Conservation (phyloP, 2,113 vertebrate genomes). For the Acanthochromis polyacanthus region DNA sequence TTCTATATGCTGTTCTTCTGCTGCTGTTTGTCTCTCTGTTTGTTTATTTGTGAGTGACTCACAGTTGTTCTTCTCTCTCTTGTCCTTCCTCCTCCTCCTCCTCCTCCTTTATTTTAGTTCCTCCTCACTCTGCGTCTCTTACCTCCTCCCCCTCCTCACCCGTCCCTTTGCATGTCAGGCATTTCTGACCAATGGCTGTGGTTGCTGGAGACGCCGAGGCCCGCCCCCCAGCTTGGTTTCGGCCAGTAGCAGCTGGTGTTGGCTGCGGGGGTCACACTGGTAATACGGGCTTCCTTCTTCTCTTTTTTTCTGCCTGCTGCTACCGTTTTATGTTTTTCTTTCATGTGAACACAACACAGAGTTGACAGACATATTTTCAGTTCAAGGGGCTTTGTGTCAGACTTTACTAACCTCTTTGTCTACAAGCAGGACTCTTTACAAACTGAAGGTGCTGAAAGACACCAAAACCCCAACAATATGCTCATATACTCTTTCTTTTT, state of each 20-base stretch:
- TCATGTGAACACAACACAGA: neutral
- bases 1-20: too few relatives aligned
- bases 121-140: constrained; percentile 70
- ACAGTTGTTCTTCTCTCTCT: constrained; percentile 57
- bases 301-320: constrained; percentile 3
- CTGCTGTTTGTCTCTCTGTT: neutral
- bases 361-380: neutral
- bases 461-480: too few relatives aligned
- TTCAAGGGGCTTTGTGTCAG: too few relatives aligned
- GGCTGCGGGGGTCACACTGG: constrained; percentile 83
- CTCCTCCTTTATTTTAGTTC: constrained; percentile 78
- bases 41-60: constrained; percentile 41
- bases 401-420: too few relatives aligned
- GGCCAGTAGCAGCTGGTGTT: constrained; percentile 74
- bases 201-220: constrained; percentile 83
- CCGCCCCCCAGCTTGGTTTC: constrained; percentile 78
- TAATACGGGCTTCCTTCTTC: constrained; percentile 84
- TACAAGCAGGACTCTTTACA: too few relatives aligned
- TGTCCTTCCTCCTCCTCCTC: constrained; percentile 39
- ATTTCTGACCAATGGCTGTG: constrained; percentile 87
- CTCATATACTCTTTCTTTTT: too few relatives aligned
- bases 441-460: too few relatives aligned
- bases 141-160: constrained; percentile 54
- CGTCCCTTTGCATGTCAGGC: constrained; percentile 88
- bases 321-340: constrained; percentile 7